Percentiles rank a stretch among this genome's conserved stretches.
Evolutionary conservation across 1,140 invertebrate genomes (phyloP).

Genomic region (Aphelinus certus): DNA sequence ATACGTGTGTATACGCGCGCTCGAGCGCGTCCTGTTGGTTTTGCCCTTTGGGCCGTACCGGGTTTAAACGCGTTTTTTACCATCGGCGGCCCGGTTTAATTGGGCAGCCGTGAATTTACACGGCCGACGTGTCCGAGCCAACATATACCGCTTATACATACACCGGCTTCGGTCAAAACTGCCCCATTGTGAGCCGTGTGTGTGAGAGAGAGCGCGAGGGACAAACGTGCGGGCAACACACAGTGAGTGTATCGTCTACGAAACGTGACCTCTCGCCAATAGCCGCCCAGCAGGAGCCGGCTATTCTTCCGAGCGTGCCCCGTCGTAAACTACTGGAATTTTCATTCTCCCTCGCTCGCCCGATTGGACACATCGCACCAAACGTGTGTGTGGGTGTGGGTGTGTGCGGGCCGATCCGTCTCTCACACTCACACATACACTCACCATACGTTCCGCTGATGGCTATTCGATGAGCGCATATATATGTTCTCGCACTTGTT

Average conservation of each 20-base stretch:
- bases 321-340: conserved; percentile 16
- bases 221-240: no score
- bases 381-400: no score
- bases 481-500: no score
- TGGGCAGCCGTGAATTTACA: conserved; percentile 21
- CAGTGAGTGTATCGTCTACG: background rate
- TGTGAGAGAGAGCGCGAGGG: no score
- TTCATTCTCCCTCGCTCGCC: background rate
- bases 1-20: background rate
- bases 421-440: no score
- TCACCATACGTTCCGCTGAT: no score
- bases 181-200: background rate
- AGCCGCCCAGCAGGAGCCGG: background rate
- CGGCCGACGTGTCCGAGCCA: background rate
- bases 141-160: no score
- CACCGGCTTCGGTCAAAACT: conserved; percentile 29
- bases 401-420: no score
- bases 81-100: conserved; percentile 20
- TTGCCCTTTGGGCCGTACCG: background rate
- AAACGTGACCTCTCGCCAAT: conserved; percentile 40
- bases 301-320: background rate
- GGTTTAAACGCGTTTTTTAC: conserved; percentile 25
- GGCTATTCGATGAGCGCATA: no score
- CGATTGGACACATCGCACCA: no score
- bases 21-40: no score